phyloP scores from a whole-genome alignment of 2,797 vertebrate species.

The Coluber constrictor region DNA sequence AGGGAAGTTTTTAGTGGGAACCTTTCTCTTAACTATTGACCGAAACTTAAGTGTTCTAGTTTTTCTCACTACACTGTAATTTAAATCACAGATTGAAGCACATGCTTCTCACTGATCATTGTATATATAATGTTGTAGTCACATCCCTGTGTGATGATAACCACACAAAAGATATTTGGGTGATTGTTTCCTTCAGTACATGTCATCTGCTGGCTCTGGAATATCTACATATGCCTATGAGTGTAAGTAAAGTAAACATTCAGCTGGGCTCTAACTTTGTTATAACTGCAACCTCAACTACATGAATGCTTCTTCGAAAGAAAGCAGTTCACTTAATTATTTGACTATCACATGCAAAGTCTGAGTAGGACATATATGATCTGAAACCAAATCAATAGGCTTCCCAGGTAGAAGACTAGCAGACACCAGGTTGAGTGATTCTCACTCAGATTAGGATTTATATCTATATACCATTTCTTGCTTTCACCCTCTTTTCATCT shows the following conservation, averaged over 20 bases:
- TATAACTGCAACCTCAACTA: neutral
- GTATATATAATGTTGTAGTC: neutral
- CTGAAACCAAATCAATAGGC: conserved; percentile 4
- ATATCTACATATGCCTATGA: neutral
- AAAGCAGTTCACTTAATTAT: neutral
- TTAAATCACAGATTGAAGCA: neutral
- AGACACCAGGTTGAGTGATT: neutral
- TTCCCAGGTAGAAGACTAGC: neutral
- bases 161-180: neutral
- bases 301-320: neutral
- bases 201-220: neutral
- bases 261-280: neutral
- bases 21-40: conserved; percentile 48
- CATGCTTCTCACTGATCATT: neutral
- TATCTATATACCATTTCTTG: neutral
- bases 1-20: neutral
- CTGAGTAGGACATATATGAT: neutral
- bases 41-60: conserved; percentile 22
- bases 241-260: neutral
- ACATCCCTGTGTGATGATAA: neutral
- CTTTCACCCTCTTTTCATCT: neutral
- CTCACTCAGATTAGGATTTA: neutral
- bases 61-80: conserved; percentile 19
- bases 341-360: neutral
- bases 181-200: neutral